These are phyloP conservation scores for Eumeta japonica DNA, from an alignment of 1,140 invertebrate species.

Conservation along the genomic window DNA sequence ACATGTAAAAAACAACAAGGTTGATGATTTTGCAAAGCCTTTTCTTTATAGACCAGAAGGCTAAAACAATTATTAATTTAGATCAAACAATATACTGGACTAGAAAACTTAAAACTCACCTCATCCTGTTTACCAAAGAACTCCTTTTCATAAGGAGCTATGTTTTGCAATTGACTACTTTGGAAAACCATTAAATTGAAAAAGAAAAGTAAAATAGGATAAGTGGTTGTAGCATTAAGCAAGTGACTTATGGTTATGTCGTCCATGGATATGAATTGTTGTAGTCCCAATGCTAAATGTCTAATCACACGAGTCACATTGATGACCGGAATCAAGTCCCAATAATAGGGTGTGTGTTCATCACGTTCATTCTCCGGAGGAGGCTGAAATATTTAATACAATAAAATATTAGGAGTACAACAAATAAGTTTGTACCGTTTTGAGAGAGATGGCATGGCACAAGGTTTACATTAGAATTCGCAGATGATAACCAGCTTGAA, in stretches of 20 bases:
- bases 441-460: too few species aligned
- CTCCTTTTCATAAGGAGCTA: conserved; percentile 29
- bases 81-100: too few species aligned
- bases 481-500: too few species aligned
- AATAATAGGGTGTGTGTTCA: conserved; percentile 34
- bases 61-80: too few species aligned
- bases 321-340: conserved; percentile 38
- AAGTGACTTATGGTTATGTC: conserved; percentile 24
- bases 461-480: neutral
- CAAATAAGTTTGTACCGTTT: conserved; percentile 4
- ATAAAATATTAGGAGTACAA: neutral
- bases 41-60: too few species aligned
- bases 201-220: conserved; percentile 28
- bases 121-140: conserved; percentile 31
- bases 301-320: conserved; percentile 35
- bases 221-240: conserved; percentile 29
- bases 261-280: conserved; percentile 11
- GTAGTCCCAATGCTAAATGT: conserved; percentile 22
- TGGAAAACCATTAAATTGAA: conserved; percentile 37
- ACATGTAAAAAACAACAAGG: too few species aligned
- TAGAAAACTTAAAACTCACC: too few species aligned
- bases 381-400: conserved; percentile 19
- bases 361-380: conserved; percentile 30
- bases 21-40: too few species aligned
- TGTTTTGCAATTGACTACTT: conserved; percentile 21